A percentile compares a stretch with the other conserved stretches of the same genome.
Conservation (phyloP, 1,140 invertebrate species). For the Neodiprion virginianus region DNA sequence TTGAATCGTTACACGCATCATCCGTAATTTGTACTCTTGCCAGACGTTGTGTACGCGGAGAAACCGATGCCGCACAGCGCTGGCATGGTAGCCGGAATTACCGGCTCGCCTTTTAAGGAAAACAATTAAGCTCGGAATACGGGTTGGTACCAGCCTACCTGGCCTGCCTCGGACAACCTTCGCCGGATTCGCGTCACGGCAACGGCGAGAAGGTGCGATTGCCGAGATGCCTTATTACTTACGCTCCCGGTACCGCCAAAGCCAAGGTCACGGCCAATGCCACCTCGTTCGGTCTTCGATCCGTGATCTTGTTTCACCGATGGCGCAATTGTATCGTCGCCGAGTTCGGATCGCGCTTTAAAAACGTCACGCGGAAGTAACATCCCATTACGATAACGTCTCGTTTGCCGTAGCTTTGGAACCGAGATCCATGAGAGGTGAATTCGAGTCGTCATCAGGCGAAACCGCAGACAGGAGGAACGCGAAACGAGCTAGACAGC, state of each 20-base stretch:
- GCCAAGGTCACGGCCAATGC: conserved; percentile 34
- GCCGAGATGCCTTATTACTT: conserved; percentile 34
- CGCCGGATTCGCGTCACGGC: not conserved
- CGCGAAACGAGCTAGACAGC: conserved; percentile 1
- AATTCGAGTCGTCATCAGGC: not conserved
- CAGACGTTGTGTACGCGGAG: conserved; percentile 20
- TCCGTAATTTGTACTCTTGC: not conserved
- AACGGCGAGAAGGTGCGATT: conserved; percentile 14
- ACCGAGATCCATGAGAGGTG: not conserved
- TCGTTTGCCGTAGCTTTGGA: not conserved
- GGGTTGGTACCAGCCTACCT: not conserved
- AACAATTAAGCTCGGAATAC: conserved; percentile 34
- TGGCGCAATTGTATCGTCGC: conserved; percentile 13
- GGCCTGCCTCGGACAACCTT: not conserved
- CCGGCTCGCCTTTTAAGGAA: conserved; percentile 29
- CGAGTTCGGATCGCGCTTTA: not conserved
- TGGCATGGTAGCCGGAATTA: not conserved
- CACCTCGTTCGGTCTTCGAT: not conserved
- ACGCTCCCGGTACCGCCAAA: conserved; percentile 38
- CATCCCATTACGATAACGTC: not conserved
- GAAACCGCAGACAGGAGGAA: not conserved
- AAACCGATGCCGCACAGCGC: not conserved
- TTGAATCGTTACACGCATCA: too few species aligned
- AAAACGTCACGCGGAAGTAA: not conserved
- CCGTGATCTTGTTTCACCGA: not conserved